Base-by-base conservation (phyloP, 2,888 invertebrate genomes). In the Odontomyia ornata region DNA sequence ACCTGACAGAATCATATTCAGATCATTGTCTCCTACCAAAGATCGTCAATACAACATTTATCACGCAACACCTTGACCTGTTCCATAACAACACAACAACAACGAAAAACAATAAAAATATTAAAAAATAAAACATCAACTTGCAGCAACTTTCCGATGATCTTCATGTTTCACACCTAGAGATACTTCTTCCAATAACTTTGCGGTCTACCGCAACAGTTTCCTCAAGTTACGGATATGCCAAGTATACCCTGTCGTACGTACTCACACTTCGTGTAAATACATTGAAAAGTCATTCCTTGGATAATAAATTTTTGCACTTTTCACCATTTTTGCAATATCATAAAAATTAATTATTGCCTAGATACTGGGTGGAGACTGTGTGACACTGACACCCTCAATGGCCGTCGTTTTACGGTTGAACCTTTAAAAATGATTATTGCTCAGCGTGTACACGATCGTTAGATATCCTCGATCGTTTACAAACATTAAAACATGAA, bases 181-280 rank as follows among this genome's bases (percentile, higher is more conserved):
- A 25, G 69, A 25, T 69, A 25, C 23, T 4, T 18, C 25, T 76
- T 73, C 67, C 46, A 46, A 72, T 64, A 69, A 71, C 69, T 36
- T 71, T 79, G 79, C 75, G 79, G 79, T 77, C 18, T 56, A 77
- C 79, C 79, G 64, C 79, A 36, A 9, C 36, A 77, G 60, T 79
- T 79, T 79, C 76, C 79, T 79, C 79, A 65, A 77, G 75, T 79
- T 79, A 79, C 79, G 79, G 77, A 79, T 79, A 77, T 76, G 36
- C 36, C 36, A 5, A 36, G 36, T 9, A 36, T 36, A 36, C 9
- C 5, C 36, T 3, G 9, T 36, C 36, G 36, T 36, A 71, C 64
- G n/a, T 57, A n/a, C n/a, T n/a, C n/a, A n/a, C n/a, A n/a, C n/a
- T n/a, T n/a, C n/a, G n/a, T n/a, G n/a, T n/a, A n/a, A n/a, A n/a